Base-by-base conservation (phyloP, 2,113 vertebrate species). In the Sprattus sprattus region DNA sequence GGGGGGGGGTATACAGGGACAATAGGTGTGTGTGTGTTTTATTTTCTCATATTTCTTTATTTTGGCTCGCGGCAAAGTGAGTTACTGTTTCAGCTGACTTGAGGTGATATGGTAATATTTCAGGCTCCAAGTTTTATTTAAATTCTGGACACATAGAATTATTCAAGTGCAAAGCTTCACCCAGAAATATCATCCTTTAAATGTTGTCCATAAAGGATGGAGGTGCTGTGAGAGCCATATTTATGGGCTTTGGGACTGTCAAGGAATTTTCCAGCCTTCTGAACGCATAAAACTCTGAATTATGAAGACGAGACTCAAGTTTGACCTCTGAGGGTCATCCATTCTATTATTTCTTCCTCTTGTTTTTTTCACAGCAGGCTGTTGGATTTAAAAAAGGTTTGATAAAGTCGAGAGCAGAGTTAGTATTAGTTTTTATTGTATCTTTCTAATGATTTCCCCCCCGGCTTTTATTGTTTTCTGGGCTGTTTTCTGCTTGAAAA, bases 301-400 rank as follows among this genome's bases (percentile, higher is more conserved):
- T 81, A n/a, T 47, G 28, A 83, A 81, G 44, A 60, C 44, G 44
- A 22, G 71, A 75, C 64, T 81, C 25, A 22, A 50, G 49, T n/a
- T 84, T 87, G 81, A 89, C 88, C 87, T 89, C 67, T 49, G 32
- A 81, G 84, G 81, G 84, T 85, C 87, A 89, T 25, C 18, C 60
- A 87, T 87, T 89, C 84, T 52, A 89, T 89, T 84, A 81, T 50
- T 45, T 85, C 81, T 83, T 86, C 85, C 84, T 84, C 81, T 46
- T 50, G 1, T 44, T 18, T 16, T 44, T 18, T 16, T 39, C 2
- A 39, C 25, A 4, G 10, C 5, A 15, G 15, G 71, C 71, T 32
- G 28, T 78, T 78, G 49, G 83, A 87, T 86, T 84, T 81, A 85
- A 83, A 75, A 83, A 39, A 46, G 60, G 85, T 50, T 86, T 84